Evolutionary conservation across 2,797 vertebrate species (phyloP).

Genomic region (Manis pentadactyla): DNA sequence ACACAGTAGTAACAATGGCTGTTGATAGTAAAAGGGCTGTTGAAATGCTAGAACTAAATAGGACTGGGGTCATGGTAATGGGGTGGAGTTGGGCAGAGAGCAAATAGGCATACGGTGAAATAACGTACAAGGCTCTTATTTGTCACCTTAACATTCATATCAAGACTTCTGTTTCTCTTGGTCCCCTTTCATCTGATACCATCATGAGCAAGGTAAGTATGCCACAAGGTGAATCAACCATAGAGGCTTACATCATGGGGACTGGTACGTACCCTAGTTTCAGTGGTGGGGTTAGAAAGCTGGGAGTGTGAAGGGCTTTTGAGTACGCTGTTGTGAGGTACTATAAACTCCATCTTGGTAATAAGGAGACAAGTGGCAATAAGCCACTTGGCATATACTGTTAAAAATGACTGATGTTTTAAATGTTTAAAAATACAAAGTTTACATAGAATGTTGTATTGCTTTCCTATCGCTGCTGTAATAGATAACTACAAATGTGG

Average conservation of each 20-base stretch:
- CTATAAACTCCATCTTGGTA: background rate
- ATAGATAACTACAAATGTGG: background rate
- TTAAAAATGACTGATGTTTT: slow-evolving; percentile 2
- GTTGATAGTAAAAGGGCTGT: background rate
- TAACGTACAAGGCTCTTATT: background rate
- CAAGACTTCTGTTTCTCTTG: background rate
- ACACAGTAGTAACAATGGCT: background rate
- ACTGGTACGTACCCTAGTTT: background rate
- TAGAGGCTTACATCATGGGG: background rate
- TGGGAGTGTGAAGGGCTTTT: background rate
- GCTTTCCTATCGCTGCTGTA: background rate
- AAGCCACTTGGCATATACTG: background rate
- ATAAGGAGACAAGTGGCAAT: background rate
- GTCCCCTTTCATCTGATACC: background rate
- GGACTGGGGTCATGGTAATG: background rate
- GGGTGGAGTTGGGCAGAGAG: background rate
- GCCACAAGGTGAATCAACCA: background rate
- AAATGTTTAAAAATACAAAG: background rate
- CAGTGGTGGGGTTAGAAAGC: background rate
- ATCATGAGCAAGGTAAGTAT: background rate
- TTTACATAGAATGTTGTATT: background rate
- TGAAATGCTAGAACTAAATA: background rate
- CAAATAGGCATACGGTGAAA: background rate
- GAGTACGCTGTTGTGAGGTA: background rate
- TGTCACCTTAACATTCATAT: background rate